Base-by-base conservation (phyloP, 2,797 vertebrate species). In the Tragopan temminckii region DNA sequence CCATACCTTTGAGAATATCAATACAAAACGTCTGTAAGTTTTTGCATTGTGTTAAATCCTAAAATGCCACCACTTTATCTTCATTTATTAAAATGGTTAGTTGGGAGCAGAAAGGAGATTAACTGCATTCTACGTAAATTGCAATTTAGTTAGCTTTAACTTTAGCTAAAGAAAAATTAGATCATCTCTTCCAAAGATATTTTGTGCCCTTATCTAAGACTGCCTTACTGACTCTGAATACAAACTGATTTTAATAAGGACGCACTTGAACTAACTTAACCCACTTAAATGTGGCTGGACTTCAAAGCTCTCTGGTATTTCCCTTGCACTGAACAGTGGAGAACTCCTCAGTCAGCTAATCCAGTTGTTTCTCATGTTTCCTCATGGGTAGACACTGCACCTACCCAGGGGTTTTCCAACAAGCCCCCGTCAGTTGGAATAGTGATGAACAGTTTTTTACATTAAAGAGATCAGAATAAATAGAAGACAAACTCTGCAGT, bases 231-330 rank as follows among this genome's bases (percentile, higher is more conserved):
- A 50, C 63, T 91, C 16, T 52, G 59, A 50, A 84, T 18, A 57
- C 66, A 92, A 92, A 48, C 59, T 79, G 6, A 52, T 52, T 95
- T 69, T 62, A 76, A 40, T 46, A 11, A 25, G 48, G 36, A 24
- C 16, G 29, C 43, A 85, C 4, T 2, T 17, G 14, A 90, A 86
- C 83, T 77, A 55, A 90, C 59, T 91, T 72, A 93, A 88, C 78
- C 5, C 59, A 63, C 33, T 81, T 72, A 76, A 43, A 88, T 58
- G 50, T 79, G 57, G 36, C 78, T 40, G 31, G n/a, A 52, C 75
- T 95, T 93, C 92, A 86, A 70, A 93, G 55, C 9, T 61, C 55
- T 31, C 21, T 81, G 46, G 16, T 76, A 58, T 86, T 88, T 91
- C 76, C 59, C 21, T 72, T 1, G 2, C 70, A 59, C 19, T 53